Evolutionary conservation across 2,797 vertebrate genomes (phyloP), one percentile per base, ranked within the genome.

Genomic region (Neopelma chrysocephalum): DNA sequence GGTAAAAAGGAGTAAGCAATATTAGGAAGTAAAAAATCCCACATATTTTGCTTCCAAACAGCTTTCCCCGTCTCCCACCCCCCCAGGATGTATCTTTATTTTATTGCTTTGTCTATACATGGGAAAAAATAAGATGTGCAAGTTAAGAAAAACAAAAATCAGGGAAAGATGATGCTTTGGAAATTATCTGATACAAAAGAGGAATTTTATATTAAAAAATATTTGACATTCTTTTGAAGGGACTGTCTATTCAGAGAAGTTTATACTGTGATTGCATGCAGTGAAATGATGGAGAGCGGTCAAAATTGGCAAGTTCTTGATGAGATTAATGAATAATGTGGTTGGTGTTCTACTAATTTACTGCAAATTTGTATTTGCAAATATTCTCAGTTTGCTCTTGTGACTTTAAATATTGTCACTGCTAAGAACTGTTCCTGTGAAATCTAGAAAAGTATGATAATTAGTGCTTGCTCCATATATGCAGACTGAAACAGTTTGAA

Each of bases 1-100:
- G 62, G 20, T 83, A 65, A 90, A 90, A 95, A 87, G 51, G 31
- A 96, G 42, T 77, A 75, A 96, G 51, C 32, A 36, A 81, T 93
- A 73, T 38, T 92, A 82, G 77, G 47, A 91, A 81, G 42, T 73
- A 9, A 56, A 53, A 82, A 17, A 1, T 1, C 45, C 8, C 20
- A 79, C 61, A 3, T 17, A 16, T 88, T 80, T 87, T 89, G 42
- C 22, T 86, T 88, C 58, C 48, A 53, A 72, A 53, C 14, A 65
- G 38, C 16, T 72, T 43, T n/a, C 31, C 29, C 4, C 1, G 3
- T 15, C 17, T n/a, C n/a, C n/a, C n/a, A n/a, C 10, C 1, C 5
- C 29, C 15, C 26, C 0, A 10, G 12, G 0, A 6, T 70, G 6
- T 62, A 20, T 87, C 50, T 71, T 73, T 43, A 58, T 70, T 66